Conservation (phyloP, 1,140 invertebrate species). For the Musca domestica region DNA sequence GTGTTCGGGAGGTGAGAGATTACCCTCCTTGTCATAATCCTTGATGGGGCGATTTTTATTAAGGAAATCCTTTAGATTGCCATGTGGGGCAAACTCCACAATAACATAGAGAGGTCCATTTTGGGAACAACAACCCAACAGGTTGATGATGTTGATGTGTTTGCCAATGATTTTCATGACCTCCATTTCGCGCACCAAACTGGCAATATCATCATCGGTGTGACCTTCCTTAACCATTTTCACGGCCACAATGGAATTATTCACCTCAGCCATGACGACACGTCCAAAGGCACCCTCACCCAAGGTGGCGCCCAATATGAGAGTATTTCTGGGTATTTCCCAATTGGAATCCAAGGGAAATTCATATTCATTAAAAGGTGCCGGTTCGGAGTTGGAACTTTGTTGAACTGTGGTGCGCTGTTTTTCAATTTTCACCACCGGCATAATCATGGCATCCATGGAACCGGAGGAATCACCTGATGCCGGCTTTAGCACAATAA, state of each 20-base stretch:
- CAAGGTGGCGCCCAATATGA: slow-evolving; percentile 75
- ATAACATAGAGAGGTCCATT: slow-evolving; percentile 92
- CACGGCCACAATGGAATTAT: slow-evolving; percentile 90
- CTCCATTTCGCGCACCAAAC: slow-evolving; percentile 96
- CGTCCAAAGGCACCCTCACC: slow-evolving; percentile 96
- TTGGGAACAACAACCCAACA: slow-evolving; percentile 95
- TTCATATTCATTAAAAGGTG: slow-evolving; percentile 84
- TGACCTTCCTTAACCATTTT: slow-evolving; percentile 99
- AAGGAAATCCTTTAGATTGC: slow-evolving; percentile 93
- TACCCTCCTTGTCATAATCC: slow-evolving; percentile 54
- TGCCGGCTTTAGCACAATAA: slow-evolving; percentile 78
- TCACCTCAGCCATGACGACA: slow-evolving; percentile 82
- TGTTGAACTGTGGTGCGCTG: slow-evolving; percentile 69
- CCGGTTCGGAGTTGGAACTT: slow-evolving; percentile 59
- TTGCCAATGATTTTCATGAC: slow-evolving; percentile 98
- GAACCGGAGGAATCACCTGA: slow-evolving; percentile 59
- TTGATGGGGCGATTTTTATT: slow-evolving; percentile 72
- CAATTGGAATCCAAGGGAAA: slow-evolving; percentile 87
- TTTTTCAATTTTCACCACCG: slow-evolving; percentile 82
- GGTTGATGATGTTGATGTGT: slow-evolving; percentile 95
- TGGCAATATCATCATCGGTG: slow-evolving; percentile 95
- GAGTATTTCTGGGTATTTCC: slow-evolving; percentile 80
- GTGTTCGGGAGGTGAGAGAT: slow-evolving; percentile 60
- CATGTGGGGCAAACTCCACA: slow-evolving; percentile 92
- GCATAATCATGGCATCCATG: slow-evolving; percentile 67